Conservation (phyloP, 2,888 invertebrate genomes). For the Pristionchus fissidentatus region DNA sequence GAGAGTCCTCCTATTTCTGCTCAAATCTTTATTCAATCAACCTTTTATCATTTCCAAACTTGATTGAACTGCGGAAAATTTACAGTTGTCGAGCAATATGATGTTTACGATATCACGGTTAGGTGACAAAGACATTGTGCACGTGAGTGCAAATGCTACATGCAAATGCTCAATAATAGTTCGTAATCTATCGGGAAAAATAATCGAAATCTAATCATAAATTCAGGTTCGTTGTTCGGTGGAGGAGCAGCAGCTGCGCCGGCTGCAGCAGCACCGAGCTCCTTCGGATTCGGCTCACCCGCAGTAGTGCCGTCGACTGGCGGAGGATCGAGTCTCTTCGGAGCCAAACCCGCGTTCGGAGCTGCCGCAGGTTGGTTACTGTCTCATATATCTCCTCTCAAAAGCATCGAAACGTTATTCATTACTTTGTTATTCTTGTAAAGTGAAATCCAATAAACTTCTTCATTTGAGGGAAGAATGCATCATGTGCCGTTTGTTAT, state of each 20-base stretch:
- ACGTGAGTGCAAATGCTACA: too few species aligned
- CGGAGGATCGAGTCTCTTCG: slow-evolving; percentile 34
- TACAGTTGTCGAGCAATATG: not conserved
- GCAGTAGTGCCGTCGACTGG: not conserved
- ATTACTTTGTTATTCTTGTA: not conserved
- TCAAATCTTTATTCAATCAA: too few species aligned
- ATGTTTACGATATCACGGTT: too few species aligned
- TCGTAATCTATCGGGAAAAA: too few species aligned
- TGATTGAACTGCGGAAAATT: not conserved
- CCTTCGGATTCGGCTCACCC: not conserved
- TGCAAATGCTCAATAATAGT: too few species aligned
- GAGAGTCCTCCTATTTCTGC: too few species aligned
- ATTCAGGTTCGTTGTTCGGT: slow-evolving; percentile 38
- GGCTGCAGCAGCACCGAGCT: not conserved
- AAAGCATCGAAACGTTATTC: not conserved
- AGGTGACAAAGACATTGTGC: too few species aligned
- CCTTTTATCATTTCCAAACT: too few species aligned
- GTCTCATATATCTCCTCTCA: not conserved
- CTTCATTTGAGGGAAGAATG: not conserved
- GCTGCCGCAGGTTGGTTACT: slow-evolving; percentile 15
- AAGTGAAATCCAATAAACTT: too few species aligned
- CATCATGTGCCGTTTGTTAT: too few species aligned
- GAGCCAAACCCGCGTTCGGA: slow-evolving; percentile 46
- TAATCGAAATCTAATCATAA: not conserved
- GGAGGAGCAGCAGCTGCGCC: not conserved